Evolutionary conservation across 2,113 vertebrate species (phyloP).

Genomic region (Cyanoliseus patagonus): DNA sequence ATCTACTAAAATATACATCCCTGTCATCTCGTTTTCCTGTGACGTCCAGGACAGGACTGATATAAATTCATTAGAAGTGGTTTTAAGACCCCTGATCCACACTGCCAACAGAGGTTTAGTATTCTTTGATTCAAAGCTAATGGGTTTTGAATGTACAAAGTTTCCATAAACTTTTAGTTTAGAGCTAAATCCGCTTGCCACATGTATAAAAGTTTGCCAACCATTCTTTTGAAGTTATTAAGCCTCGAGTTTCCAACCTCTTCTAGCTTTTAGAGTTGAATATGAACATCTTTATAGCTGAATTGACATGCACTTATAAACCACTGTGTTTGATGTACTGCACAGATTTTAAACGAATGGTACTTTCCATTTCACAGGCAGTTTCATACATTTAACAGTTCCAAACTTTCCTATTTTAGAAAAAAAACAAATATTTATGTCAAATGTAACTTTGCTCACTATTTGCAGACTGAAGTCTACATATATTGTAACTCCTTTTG

Average conservation of each 20-base stretch:
- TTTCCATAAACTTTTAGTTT: slow-evolving; percentile 30
- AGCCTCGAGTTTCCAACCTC: not conserved
- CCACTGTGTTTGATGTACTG: not conserved
- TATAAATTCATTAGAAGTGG: not conserved
- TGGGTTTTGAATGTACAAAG: not conserved
- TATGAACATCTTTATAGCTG: not conserved
- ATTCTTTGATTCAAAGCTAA: slow-evolving; percentile 28
- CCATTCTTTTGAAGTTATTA: not conserved
- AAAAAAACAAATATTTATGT: not conserved
- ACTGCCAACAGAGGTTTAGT: not conserved
- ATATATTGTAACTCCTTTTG: not conserved
- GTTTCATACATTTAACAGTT: not conserved
- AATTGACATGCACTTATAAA: not conserved
- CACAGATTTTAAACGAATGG: not conserved
- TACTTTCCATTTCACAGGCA: not conserved
- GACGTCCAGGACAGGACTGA: not conserved
- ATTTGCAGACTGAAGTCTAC: not conserved
- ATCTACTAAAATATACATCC: not conserved
- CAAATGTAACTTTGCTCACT: not conserved
- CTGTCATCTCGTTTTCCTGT: not conserved
- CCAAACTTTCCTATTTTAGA: not conserved
- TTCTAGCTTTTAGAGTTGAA: not conserved
- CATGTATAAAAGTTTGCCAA: not conserved
- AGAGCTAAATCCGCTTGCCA: not conserved
- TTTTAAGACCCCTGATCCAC: not conserved